Conservation (phyloP, 2,113 vertebrate species). For the Psettodes erumei region DNA sequence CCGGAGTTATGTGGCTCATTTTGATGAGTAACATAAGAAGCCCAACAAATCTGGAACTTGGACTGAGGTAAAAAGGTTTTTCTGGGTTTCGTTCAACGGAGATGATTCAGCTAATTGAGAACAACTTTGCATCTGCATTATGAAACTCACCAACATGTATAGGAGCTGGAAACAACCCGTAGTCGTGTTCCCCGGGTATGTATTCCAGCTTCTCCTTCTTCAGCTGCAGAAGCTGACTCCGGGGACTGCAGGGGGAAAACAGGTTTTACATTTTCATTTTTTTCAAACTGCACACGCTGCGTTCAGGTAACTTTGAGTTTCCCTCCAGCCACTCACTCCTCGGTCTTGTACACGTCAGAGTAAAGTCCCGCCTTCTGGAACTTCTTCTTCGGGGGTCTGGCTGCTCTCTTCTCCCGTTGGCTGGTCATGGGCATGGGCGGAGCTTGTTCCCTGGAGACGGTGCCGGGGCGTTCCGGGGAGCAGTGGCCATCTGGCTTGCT, state of each 20-base stretch:
- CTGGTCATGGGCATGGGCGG: slow-evolving; percentile 68
- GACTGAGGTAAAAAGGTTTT: not conserved
- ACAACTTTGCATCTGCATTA: not conserved
- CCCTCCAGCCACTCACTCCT: slow-evolving; percentile 77
- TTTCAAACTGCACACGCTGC: too few species aligned
- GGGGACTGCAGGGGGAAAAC: slow-evolving; percentile 87
- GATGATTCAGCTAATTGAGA: not conserved
- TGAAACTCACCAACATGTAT: slow-evolving; percentile 94
- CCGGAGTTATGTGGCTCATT: slow-evolving; percentile 2
- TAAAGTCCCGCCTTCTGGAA: slow-evolving; percentile 87
- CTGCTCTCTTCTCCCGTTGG: slow-evolving; percentile 83
- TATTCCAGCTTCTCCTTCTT: slow-evolving; percentile 98
- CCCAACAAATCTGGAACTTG: not conserved
- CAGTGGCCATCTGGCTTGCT: slow-evolving; percentile 80
- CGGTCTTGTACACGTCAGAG: slow-evolving; percentile 85
- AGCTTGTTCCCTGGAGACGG: slow-evolving; percentile 72
- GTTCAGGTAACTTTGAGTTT: slow-evolving; percentile 10
- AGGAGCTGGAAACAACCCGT: slow-evolving; percentile 93
- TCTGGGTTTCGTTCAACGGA: slow-evolving; percentile 3
- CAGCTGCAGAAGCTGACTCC: slow-evolving; percentile 92
- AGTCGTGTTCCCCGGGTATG: slow-evolving; percentile 93
- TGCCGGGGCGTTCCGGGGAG: slow-evolving; percentile 67
- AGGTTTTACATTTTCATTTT: too few species aligned
- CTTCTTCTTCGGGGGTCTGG: slow-evolving; percentile 85
- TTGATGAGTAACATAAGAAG: slow-evolving; percentile 9